A percentile compares a stretch with the other conserved stretches of the same genome.
These are phyloP conservation scores for Drosophila affinis DNA, from an alignment of 2,888 invertebrate genomes.

Conservation along the genomic window DNA sequence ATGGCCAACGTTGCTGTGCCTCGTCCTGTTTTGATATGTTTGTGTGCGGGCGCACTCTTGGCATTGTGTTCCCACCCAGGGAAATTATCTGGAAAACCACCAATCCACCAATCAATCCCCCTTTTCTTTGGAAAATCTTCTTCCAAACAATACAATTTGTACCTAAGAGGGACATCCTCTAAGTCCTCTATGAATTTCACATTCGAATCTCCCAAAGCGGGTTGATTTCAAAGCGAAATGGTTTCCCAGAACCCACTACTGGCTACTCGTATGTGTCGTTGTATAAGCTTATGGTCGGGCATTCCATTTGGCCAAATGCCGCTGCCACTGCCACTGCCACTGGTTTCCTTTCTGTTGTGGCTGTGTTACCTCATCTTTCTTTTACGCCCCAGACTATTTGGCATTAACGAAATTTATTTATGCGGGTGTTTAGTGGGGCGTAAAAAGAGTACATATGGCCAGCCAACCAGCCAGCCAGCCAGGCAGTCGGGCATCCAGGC, in stretches of 20 bases:
- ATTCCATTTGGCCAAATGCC: conserved; percentile 64
- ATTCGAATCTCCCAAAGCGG: neutral
- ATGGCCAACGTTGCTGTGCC: conserved; percentile 56
- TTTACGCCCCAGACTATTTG: conserved; percentile 80
- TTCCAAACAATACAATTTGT: neutral
- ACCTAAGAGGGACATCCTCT: neutral
- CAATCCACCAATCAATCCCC: too few species aligned
- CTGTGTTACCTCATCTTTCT: conserved; percentile 75
- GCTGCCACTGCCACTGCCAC: conserved; percentile 42
- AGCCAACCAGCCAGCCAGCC: conserved; percentile 24
- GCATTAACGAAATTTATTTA: conserved; percentile 81
- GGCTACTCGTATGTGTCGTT: conserved; percentile 6
- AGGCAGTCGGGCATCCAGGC: neutral
- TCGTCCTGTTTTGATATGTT: conserved; percentile 70
- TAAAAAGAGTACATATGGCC: conserved; percentile 78
- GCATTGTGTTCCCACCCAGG: conserved; percentile 30
- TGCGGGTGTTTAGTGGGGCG: conserved; percentile 79
- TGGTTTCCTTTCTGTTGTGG: conserved; percentile 30
- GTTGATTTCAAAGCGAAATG: conserved; percentile 22
- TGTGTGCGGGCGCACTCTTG: conserved; percentile 45
- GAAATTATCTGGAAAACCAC: neutral
- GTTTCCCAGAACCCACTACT: conserved; percentile 31
- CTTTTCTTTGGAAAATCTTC: too few species aligned
- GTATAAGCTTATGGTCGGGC: conserved; percentile 35
- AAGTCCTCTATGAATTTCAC: too few species aligned